Conservation (phyloP, 2,888 invertebrate genomes). For the Choristoneura rosaceana region DNA sequence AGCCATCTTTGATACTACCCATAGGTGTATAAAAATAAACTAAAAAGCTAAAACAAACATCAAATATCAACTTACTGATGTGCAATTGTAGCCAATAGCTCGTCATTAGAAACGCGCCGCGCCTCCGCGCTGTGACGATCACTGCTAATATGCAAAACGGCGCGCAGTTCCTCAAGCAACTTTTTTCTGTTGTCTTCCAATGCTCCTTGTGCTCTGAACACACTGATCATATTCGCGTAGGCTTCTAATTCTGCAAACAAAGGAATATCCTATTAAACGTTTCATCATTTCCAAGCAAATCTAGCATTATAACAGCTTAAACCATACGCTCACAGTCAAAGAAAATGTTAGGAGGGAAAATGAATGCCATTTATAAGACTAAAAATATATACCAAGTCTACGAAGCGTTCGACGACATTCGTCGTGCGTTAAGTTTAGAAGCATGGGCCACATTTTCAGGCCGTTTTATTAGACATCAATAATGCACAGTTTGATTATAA, state of each 20-base stretch:
- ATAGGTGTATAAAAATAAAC: constrained; percentile 76
- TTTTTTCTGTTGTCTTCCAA: constrained; percentile 93
- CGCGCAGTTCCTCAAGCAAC: constrained; percentile 92
- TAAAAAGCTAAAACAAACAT: constrained; percentile 57
- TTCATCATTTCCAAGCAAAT: constrained; percentile 47
- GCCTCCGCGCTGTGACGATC: constrained; percentile 97
- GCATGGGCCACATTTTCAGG: constrained; percentile 87
- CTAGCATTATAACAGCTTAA: constrained; percentile 54
- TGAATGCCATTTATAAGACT: constrained; percentile 80
- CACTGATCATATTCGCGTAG: constrained; percentile 95
- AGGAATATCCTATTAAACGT: constrained; percentile 54
- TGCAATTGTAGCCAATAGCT: constrained; percentile 94
- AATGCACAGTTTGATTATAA: constrained; percentile 68
- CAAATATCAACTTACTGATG: constrained; percentile 89
- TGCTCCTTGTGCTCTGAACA: constrained; percentile 96
- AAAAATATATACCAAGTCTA: constrained; percentile 90
- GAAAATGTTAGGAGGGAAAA: constrained; percentile 84
- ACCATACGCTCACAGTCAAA: constrained; percentile 61
- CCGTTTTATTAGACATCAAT: constrained; percentile 64
- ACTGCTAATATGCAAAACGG: constrained; percentile 93
- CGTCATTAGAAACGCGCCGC: constrained; percentile 96
- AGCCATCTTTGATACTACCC: constrained; percentile 78
- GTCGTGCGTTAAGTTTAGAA: constrained; percentile 94
- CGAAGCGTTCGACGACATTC: constrained; percentile 95
- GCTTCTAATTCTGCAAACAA: constrained; percentile 93